Conservation (phyloP, 2,113 vertebrate species). For the Calonectris borealis region DNA sequence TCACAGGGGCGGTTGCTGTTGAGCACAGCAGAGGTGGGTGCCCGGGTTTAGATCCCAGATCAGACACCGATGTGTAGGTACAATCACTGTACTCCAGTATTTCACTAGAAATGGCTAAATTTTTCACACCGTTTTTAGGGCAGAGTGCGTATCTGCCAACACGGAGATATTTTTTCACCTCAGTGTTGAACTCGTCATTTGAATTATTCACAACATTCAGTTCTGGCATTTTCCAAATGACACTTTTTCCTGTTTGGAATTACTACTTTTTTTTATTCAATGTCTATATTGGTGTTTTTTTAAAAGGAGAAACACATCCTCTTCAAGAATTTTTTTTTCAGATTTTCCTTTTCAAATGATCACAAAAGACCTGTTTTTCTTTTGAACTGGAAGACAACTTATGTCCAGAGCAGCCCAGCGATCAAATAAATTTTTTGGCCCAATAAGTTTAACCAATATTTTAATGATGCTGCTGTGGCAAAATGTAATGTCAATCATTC, state of each 20-base stretch:
- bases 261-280: neutral
- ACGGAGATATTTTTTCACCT: neutral
- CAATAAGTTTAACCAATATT: neutral
- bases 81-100: neutral
- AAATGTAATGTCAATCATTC: neutral
- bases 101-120: neutral
- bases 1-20: accelerated
- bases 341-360: neutral
- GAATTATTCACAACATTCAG: neutral
- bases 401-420: neutral
- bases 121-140: neutral
- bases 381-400: neutral
- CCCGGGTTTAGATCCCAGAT: neutral
- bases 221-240: neutral
- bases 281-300: neutral
- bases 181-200: neutral
- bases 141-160: neutral
- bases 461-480: neutral
- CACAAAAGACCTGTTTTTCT: neutral
- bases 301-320: neutral
- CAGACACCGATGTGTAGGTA: accelerated
- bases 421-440: neutral
- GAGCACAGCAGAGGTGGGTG: neutral
- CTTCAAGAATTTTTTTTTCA: neutral
- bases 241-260: neutral